A percentile compares a stretch with the other conserved stretches of the same genome.
These are phyloP conservation scores for Germaria angustata DNA, from an alignment of 2,888 invertebrate genomes.

Conservation along the genomic window DNA sequence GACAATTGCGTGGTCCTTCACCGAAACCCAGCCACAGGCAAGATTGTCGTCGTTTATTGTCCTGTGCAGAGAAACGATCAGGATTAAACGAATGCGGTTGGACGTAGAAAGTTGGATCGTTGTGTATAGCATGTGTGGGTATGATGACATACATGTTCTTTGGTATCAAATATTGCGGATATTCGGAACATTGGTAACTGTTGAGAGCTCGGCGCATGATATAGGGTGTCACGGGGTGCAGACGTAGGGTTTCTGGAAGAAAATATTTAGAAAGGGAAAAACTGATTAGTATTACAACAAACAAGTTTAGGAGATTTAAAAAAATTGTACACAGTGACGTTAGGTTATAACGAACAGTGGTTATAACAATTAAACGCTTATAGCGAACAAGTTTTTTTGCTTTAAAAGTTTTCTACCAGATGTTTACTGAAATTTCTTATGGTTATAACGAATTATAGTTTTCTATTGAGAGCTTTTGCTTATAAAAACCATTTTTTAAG, in stretches of 20 bases:
- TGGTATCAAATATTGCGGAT: constrained; percentile 71
- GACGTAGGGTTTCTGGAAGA: constrained; percentile 81
- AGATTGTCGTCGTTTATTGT: constrained; percentile 79
- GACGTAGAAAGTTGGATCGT: constrained; percentile 83
- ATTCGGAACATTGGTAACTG: constrained; percentile 80
- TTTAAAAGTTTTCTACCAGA: too few species aligned
- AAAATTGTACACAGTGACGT: too few species aligned
- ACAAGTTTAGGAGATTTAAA: background rate
- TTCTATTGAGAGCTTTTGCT: too few species aligned
- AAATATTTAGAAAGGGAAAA: background rate
- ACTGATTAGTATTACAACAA: background rate
- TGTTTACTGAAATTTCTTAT: too few species aligned
- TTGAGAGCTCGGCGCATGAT: constrained; percentile 78
- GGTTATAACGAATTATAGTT: too few species aligned
- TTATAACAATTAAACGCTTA: too few species aligned
- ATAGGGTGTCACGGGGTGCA: constrained; percentile 81
- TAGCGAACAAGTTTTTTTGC: too few species aligned
- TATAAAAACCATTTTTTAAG: too few species aligned
- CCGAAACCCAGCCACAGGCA: constrained; percentile 80
- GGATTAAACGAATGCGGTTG: constrained; percentile 84
- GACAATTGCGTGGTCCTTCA: constrained; percentile 79
- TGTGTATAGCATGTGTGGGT: constrained; percentile 83
- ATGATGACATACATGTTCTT: constrained; percentile 80
- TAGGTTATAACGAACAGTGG: too few species aligned
- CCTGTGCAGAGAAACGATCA: constrained; percentile 82